phyloP scores from a whole-genome alignment of 2,797 vertebrate genomes.

The Sebastes hopkinsi region DNA sequence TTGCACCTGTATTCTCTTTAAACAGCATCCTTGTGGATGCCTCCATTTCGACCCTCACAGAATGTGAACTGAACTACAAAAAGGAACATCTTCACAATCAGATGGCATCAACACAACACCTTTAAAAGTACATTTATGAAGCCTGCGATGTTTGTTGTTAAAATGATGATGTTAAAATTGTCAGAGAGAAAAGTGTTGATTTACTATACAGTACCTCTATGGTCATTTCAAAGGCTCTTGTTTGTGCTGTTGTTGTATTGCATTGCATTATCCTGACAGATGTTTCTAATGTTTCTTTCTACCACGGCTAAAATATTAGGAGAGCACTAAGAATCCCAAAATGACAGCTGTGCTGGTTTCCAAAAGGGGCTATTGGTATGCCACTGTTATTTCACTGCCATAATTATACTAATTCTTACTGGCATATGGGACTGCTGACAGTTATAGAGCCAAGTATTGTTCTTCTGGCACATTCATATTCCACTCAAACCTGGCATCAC shows the following conservation, averaged over 20 bases:
- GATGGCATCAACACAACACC: neutral
- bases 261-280: neutral
- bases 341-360: neutral
- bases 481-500: neutral
- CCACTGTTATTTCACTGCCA: neutral
- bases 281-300: neutral
- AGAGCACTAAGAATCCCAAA: neutral
- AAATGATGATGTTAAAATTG: neutral
- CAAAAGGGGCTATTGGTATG: neutral
- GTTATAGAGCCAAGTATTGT: neutral
- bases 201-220: neutral
- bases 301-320: neutral
- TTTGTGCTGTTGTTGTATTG: neutral
- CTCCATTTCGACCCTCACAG: neutral
- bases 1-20: neutral
- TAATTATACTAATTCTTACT: neutral
- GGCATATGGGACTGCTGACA: neutral
- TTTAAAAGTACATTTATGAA: neutral
- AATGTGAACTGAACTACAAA: too few relatives aligned
- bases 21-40: neutral
- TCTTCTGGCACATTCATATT: neutral
- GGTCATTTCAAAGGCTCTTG: neutral
- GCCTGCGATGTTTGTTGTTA: neutral
- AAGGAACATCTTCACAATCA: neutral
- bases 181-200: neutral